Base-by-base conservation (phyloP, 2,888 invertebrate species). In the Apamea anceps region DNA sequence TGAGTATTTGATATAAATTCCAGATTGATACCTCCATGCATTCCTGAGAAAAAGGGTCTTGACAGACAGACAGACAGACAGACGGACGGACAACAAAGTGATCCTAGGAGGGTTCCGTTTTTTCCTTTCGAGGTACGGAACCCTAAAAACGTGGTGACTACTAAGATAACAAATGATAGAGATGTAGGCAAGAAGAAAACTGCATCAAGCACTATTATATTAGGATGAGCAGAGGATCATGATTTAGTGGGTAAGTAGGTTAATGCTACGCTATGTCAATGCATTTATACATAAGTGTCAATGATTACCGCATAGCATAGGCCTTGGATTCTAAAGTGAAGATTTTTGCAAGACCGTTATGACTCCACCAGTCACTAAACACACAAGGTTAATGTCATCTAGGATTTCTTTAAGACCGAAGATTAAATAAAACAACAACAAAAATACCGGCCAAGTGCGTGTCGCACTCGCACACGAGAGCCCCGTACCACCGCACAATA, bases 361-460 rank as follows among this genome's bases (percentile, higher is more conserved):
- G 37, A 18, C n/a, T 42, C n/a, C 32, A 73, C n/a, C 15, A 42
- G 54, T 45, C 51, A 57, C 25, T 32, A 7, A 54, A 72, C 42
- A 42, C 8, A n/a, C 86, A 81, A 82, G 75, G 72, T 45, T 65
- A 72, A 54, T 60, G n/a, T 37, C 74, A 68, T 54, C 67, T 75
- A 42, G n/a, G 5, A 75, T 32, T 68, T 75, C 63, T 15, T 51
- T 45, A 67, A 62, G n/a, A 32, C 54, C 6, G 12, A 81, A 68
- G 3, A 84, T 78, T 86, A 75, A 72, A 45, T 54, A 21, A 70
- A 54, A 72, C 25, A 45, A 45, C 21, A 60, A 60, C 21, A 75
- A 32, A 74, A 81, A 81, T n/a, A 76, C 5, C 21, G 12, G 18
- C 2, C 7, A 65, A 37, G 7, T 25, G 25, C 37, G 25, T 13